Evolutionary conservation across 2,888 invertebrate genomes (phyloP), one percentile per base, ranked within the genome.

Genomic region (Bugula neritina): DNA sequence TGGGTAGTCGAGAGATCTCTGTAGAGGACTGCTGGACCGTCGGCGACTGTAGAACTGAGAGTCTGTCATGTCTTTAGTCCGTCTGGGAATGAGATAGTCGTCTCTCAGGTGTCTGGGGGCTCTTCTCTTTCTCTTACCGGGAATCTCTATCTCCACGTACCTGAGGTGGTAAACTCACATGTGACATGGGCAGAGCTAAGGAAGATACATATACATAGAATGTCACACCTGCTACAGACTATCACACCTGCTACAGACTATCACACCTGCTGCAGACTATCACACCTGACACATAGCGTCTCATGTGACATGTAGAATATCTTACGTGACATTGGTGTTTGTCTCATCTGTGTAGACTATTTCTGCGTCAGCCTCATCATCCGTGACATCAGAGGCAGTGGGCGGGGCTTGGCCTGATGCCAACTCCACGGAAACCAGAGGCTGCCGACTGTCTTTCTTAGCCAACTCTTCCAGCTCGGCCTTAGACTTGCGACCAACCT

Each of bases 401-500:
- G 5, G 5, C 43, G 43, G 5, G 43, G 10, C 34, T 72, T 72
- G n/a, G 73, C 75, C 0, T 69, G 71, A 43, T 10, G 17, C 69
- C 29, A 10, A 23, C 5, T 54, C 13, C 2, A 5, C 5, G 13
- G 29, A 69, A 35, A 2, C 43, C 5, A 10, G 10, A 10, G 43
- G 43, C 17, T 10, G 10, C 43, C 34, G 75, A 54, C 63, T 76
- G 74, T 29, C 72, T 58, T 0, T 72, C 69, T 54, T 75, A 63
- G 29, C 43, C 63, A 35, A 3, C 29, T 29, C 71, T 43, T 29
- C 73, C 75, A 34, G 72, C 72, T 72, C 77, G 76, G 71, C 71
- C 58, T 76, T 76, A 10, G 73, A 72, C 71, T 79, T 79, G 13
- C 79, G 73, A 13, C 79, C 79, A 0, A 77, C 76, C 72, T 77